Percentiles rank a stretch among this genome's conserved stretches.
phyloP scores from a whole-genome alignment of 2,113 vertebrate species.

The Ptilonorhynchus violaceus region DNA sequence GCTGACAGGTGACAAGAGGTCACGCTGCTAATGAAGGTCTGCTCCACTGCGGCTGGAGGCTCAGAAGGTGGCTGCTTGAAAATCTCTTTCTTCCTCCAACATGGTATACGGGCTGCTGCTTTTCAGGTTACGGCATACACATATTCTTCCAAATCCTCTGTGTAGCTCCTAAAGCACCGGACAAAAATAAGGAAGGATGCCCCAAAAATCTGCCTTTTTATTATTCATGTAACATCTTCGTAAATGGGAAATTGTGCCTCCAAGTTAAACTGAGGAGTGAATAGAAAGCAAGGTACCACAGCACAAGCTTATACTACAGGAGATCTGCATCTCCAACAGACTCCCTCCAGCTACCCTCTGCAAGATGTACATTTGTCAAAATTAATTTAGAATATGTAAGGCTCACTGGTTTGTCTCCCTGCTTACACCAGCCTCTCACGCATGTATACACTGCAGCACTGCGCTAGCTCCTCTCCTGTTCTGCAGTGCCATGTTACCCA shows the following conservation, averaged over 20 bases:
- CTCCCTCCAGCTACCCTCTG: neutral
- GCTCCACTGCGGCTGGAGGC: neutral
- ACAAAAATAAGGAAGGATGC: neutral
- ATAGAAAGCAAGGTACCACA: neutral
- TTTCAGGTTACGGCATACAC: neutral
- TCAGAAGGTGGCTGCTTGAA: constrained; percentile 26
- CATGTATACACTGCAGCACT: neutral
- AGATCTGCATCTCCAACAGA: neutral
- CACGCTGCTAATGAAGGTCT: constrained; percentile 65
- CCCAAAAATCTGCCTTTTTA: neutral
- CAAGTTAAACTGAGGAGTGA: neutral
- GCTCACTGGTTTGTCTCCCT: neutral
- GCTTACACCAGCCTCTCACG: neutral
- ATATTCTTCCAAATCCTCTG: neutral
- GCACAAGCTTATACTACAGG: neutral
- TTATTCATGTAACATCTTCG: neutral
- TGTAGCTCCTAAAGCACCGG: neutral
- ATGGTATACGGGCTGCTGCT: neutral
- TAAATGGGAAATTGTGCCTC: neutral
- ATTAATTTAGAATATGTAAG: constrained; percentile 13
- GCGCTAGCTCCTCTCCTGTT: neutral
- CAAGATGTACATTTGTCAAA: constrained; percentile 40
- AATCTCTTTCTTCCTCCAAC: constrained; percentile 24
- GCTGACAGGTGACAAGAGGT: constrained; percentile 51
- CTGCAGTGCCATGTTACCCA: constrained; percentile 34